A percentile compares a stretch with the other conserved stretches of the same genome.
Conservation (phyloP, 1,140 invertebrate species). For the Drosophila rufa region DNA sequence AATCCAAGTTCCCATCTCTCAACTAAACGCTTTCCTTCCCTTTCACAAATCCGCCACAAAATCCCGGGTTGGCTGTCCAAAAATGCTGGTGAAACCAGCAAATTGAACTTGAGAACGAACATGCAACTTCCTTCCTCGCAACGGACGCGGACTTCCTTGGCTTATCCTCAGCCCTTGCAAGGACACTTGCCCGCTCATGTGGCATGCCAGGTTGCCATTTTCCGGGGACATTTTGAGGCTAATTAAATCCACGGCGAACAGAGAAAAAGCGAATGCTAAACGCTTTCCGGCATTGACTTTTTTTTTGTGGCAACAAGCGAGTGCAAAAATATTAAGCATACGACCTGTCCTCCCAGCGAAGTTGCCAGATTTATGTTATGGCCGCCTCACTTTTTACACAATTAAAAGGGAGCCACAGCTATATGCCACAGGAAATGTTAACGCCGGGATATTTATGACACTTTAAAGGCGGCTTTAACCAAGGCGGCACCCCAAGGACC, state of each 20-base stretch:
- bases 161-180: slow-evolving; percentile 48
- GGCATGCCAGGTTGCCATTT: slow-evolving; percentile 71
- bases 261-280: slow-evolving; percentile 68
- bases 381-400: slow-evolving; percentile 37
- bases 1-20: neutral
- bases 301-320: slow-evolving; percentile 38
- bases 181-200: slow-evolving; percentile 40
- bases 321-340: slow-evolving; percentile 72
- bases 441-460: slow-evolving; percentile 70
- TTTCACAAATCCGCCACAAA: slow-evolving; percentile 4
- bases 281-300: slow-evolving; percentile 80
- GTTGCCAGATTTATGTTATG: slow-evolving; percentile 67
- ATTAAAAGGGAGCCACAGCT: slow-evolving; percentile 43
- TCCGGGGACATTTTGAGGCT: slow-evolving; percentile 71
- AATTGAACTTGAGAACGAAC: slow-evolving; percentile 75
- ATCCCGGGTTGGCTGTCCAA: slow-evolving; percentile 23
- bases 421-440: slow-evolving; percentile 52
- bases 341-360: slow-evolving; percentile 52
- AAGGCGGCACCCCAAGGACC: slow-evolving; percentile 29
- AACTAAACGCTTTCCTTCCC: neutral
- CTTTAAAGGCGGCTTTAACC: slow-evolving; percentile 62
- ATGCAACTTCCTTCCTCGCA: slow-evolving; percentile 67
- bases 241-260: slow-evolving; percentile 70
- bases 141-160: slow-evolving; percentile 35
- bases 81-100: slow-evolving; percentile 48